These are phyloP conservation scores for Athene cunicularia DNA, from an alignment of 2,113 vertebrate genomes.

Conservation along the genomic window DNA sequence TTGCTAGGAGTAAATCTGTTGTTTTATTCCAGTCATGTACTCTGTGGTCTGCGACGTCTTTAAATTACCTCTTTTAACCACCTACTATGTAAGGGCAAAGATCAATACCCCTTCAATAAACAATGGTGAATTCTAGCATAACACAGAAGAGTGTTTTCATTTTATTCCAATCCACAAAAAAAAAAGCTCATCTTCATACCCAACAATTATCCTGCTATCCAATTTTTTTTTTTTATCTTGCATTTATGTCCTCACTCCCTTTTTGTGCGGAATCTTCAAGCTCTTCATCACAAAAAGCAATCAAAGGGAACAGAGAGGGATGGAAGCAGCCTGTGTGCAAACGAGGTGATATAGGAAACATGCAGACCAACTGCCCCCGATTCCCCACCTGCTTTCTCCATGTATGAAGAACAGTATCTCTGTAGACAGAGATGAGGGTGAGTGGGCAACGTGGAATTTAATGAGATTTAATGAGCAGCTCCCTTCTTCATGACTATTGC, in stretches of 20 bases:
- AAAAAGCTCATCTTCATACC: not conserved
- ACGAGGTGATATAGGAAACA: not conserved
- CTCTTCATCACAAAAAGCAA: not conserved
- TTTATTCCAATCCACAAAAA: not conserved
- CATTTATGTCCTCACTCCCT: not conserved
- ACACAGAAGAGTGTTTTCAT: not conserved
- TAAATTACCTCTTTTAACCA: not conserved
- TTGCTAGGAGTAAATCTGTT: not conserved
- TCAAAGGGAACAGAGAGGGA: not conserved
- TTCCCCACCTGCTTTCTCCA: not conserved
- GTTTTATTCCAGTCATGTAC: not conserved
- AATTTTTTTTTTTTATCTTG: not conserved
- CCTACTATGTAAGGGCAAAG: not conserved
- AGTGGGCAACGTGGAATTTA: slow-evolving; percentile 9
- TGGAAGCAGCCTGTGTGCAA: not conserved
- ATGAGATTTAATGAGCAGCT: not conserved
- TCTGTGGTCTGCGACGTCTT: not conserved
- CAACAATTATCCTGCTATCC: not conserved
- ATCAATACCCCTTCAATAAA: not conserved
- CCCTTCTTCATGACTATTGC: slow-evolving; percentile 17
- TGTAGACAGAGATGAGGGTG: not conserved
- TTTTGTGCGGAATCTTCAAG: not conserved
- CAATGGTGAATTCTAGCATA: not conserved
- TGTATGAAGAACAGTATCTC: not conserved
- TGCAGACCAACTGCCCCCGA: not conserved